These are phyloP conservation scores for Phortica okadai DNA, from an alignment of 2,888 invertebrate genomes.

Conservation along the genomic window DNA sequence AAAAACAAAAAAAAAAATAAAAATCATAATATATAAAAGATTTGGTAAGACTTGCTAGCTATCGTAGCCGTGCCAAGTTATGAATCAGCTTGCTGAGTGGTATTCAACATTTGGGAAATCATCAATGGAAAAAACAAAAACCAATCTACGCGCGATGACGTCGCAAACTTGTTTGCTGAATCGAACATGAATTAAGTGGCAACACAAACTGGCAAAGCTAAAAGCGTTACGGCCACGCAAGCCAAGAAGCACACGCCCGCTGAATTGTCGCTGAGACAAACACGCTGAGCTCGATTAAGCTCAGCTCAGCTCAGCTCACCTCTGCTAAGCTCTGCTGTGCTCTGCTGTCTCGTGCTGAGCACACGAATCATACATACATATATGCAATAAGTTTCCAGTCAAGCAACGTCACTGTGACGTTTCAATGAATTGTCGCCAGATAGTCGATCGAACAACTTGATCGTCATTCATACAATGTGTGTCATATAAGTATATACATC, in stretches of 20 bases:
- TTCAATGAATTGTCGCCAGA: neutral
- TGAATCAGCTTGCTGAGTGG: too few species aligned
- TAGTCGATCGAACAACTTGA: neutral
- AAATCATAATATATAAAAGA: too few species aligned
- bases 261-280: neutral
- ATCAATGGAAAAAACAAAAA: neutral
- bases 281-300: neutral
- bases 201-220: too few species aligned
- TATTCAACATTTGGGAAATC: neutral
- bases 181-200: neutral
- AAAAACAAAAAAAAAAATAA: too few species aligned
- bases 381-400: neutral
- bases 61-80: too few species aligned
- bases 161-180: constrained; percentile 1
- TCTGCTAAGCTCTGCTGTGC: neutral
- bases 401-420: neutral
- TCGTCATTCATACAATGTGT: neutral
- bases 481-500: too few species aligned
- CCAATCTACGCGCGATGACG: neutral
- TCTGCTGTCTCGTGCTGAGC: neutral
- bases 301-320: neutral
- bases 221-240: too few species aligned
- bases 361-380: too few species aligned
- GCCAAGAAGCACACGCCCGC: neutral
- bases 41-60: too few species aligned